Conservation (phyloP, 2,888 invertebrate genomes). For the Hedychridium roseum region DNA sequence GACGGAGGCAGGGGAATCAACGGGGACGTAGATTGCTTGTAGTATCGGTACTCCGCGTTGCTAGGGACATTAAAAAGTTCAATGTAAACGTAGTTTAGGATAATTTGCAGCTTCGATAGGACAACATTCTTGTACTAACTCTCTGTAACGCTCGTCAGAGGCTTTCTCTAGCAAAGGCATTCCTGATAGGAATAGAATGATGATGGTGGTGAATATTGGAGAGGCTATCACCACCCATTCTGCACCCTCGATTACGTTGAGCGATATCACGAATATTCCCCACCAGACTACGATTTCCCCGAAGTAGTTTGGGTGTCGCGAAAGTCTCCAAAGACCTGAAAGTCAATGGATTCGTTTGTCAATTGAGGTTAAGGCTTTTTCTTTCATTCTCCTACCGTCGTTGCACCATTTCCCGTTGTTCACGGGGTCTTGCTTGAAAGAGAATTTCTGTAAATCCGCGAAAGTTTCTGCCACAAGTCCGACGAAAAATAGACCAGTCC, state of each 20-base stretch:
- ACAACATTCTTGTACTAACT: constrained; percentile 68
- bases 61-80: constrained; percentile 65
- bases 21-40: constrained; percentile 88
- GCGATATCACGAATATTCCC: constrained; percentile 89
- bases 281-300: constrained; percentile 94
- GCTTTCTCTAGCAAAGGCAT: constrained; percentile 88
- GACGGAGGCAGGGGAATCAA: constrained; percentile 88
- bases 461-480: constrained; percentile 89
- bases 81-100: background rate
- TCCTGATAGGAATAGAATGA: constrained; percentile 89
- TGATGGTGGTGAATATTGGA: constrained; percentile 85
- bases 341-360: constrained; percentile 1
- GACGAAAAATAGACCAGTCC: constrained; percentile 83
- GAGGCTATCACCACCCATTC: constrained; percentile 90
- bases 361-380: background rate
- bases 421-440: constrained; percentile 85
- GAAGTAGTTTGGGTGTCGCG: constrained; percentile 94
- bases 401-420: constrained; percentile 95
- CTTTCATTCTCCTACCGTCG: constrained; percentile 70
- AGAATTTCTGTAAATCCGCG: constrained; percentile 91
- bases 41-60: constrained; percentile 85
- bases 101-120: background rate
- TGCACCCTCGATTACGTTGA: constrained; percentile 83
- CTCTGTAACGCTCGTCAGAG: constrained; percentile 88
- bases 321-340: constrained; percentile 82